Base-by-base conservation (phyloP, 1,140 invertebrate genomes). In the Lepidurus couesii region DNA sequence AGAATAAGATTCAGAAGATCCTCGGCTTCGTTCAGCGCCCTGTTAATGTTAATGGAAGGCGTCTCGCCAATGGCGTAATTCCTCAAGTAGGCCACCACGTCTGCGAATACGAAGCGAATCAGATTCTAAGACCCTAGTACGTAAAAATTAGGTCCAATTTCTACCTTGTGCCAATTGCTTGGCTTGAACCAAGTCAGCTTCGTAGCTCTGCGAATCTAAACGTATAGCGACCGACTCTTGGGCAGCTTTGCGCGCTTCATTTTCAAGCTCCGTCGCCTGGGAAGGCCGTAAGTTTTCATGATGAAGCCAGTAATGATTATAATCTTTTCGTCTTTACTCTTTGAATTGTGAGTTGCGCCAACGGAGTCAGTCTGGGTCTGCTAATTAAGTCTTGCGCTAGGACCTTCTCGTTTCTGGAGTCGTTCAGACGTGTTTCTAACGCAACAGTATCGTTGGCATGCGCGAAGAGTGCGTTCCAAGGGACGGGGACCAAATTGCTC, bases 401-500 rank as follows among this genome's bases (percentile, higher is more conserved):
- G 11, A 82, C 53, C 11, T 81, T 80, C 0, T 86, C 45, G 42
- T 81, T 77, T 34, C 81, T 83, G 47, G 82, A 82, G 0, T 80
- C 74, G 7, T 85, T 81, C 8, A 86, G 80, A 80, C 84, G 80
- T 1, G 82, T 80, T 44, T 84, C 74, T 9, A 85, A 74, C 6
- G 73, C 53, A 0, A 83, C 84, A 0, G 83, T 81, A 11, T 85
- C 85, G 42, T 85, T 83, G 13, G 88, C 84, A 5, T 90, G 85
- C 44, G 86, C 84, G 24, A 86, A 83, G 11, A 93, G 79, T 53
- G 88, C 86, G 78, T 89, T 87, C 86, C 92, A 93, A 0, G 94
- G 93, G 7, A 92, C 89, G 1, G 92, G 91, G 80, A 92, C 89
- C n/a, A 90, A 87, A 21, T 88, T 90, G 24, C 89, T 86, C 11